Conservation (phyloP, 53 echinoderm and acorn worm genomes). For the Patiria pectinifera region DNA sequence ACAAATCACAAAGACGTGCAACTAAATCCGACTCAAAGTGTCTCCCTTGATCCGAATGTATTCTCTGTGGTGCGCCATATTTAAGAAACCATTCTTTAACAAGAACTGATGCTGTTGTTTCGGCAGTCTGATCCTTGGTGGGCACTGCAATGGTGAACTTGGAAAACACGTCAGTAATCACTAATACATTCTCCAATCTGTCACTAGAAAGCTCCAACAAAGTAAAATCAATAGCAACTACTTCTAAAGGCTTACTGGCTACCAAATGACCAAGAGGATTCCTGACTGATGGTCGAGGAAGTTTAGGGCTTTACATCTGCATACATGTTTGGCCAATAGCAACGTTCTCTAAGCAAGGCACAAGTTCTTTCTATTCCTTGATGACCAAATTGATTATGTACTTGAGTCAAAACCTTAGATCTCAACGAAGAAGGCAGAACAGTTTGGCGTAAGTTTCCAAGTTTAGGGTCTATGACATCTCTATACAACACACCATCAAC, state of each 20-base stretch:
- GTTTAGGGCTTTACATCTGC: conserved; percentile 53
- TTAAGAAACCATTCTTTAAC: background rate
- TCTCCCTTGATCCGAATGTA: too few relatives aligned
- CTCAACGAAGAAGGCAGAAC: background rate
- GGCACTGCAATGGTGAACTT: conserved; percentile 73
- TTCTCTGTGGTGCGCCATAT: too few relatives aligned
- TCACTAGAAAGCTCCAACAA: conserved; percentile 47
- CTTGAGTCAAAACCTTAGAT: too few relatives aligned
- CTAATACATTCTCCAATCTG: conserved; percentile 70
- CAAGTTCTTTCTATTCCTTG: conserved; percentile 57
- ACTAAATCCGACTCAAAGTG: conserved; percentile 22
- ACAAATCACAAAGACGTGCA: conserved; percentile 2
- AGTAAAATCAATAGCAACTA: conserved; percentile 76
- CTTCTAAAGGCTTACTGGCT: conserved; percentile 64
- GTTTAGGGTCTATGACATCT: too few relatives aligned
- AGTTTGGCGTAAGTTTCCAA: too few relatives aligned
- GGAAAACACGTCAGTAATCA: conserved; percentile 74
- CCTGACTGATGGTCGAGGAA: conserved; percentile 20
- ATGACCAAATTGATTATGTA: conserved; percentile 70
- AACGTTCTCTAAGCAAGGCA: conserved; percentile 40
- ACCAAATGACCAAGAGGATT: conserved; percentile 36
- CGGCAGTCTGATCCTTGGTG: conserved; percentile 72
- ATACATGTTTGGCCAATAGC: conserved; percentile 73
- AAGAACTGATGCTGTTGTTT: conserved; percentile 65
- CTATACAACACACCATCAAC: too few relatives aligned